Evolutionary conservation across 2,113 vertebrate species (phyloP), one percentile per base, ranked within the genome.

Genomic region (Sphaerodactylus townsendi): DNA sequence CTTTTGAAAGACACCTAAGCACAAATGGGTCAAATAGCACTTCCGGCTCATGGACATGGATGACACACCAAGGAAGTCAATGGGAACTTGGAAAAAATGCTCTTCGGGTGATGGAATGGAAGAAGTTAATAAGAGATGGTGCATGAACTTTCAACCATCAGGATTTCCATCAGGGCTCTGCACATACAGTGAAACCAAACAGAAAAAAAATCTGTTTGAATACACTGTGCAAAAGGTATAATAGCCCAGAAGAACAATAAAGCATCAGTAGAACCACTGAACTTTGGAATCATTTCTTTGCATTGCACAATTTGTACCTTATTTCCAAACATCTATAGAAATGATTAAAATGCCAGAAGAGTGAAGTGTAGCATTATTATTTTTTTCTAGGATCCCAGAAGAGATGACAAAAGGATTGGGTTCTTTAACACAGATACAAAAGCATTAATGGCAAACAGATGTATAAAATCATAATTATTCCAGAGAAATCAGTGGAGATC

Each of bases 211-310:
- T 41, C 25, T 39, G 62, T 64, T n/a, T 78, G 77, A 78, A 65
- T 64, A 46, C 39, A 7, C 10, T 62, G 17, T 30, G 28, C 37
- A 82, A 82, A 62, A 62, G 73, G 80, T 50, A n/a, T 73, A 73
- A 35, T 39, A 64, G 53, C 50, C 53, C 68, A 62, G 69, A 62
- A 72, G 69, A 62, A 73, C 37, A 73, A 72, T 44, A n/a, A 72
- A 82, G 56, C 39, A 72, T 72, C 70, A 44, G 25, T 35, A 73
- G 53, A 64, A 82, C 25, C 70, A 82, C 19, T 64, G 37, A 33
- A 82, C 37, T 73, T 59, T 62, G 69, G 70, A 73, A 30, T 73
- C 50, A 82, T 82, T 74, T 82, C 30, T 64, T 82, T 82, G 41
- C 70, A 64, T 73, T 56, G 46, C 73, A 64, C 25, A 11, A 82